phyloP scores from a whole-genome alignment of 2,888 invertebrate genomes.

The Gastracanthus pulcherrimus region DNA sequence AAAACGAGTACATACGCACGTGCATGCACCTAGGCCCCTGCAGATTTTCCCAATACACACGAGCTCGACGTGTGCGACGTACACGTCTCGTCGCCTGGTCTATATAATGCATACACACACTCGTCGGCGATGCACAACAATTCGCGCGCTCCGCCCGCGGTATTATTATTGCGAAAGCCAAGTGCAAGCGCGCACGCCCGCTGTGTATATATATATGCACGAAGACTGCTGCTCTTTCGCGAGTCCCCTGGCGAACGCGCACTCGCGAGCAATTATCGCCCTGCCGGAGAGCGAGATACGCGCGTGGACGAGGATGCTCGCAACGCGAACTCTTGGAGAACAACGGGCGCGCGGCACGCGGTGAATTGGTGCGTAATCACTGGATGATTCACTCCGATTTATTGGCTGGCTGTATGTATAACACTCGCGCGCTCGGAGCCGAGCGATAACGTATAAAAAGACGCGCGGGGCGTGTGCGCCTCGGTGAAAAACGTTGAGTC shows the following conservation, averaged over 20 bases:
- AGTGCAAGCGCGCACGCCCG: not conserved
- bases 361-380: not conserved
- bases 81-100: not conserved
- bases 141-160: too few relatives aligned
- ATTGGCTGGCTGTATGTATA: too few relatives aligned
- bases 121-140: not conserved
- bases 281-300: not conserved
- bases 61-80: too few relatives aligned
- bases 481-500: not conserved
- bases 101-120: not conserved
- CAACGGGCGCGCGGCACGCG: not conserved
- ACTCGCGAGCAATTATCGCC: not conserved
- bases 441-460: not conserved
- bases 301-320: not conserved
- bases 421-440: too few relatives aligned
- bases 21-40: too few relatives aligned
- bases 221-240: not conserved
- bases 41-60: too few relatives aligned
- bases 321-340: not conserved
- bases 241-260: not conserved
- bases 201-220: not conserved
- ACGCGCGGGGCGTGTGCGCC: not conserved
- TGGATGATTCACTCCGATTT: not conserved
- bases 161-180: too few relatives aligned
- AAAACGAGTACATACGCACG: too few relatives aligned